phyloP scores from a whole-genome alignment of 2,888 invertebrate species.

The Isoperla grammatica region DNA sequence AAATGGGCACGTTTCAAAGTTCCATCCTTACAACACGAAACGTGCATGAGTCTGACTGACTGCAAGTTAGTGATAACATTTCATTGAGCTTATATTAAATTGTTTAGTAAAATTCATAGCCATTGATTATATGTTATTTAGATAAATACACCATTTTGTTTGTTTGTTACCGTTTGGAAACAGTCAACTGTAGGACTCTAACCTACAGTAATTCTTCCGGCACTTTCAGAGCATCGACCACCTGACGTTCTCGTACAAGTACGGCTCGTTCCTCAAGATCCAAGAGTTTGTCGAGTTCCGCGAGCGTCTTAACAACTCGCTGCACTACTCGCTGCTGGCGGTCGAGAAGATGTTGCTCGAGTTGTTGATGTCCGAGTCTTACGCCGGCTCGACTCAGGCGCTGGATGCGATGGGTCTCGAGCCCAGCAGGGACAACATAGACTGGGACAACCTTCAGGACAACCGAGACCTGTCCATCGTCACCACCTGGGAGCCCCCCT shows the following conservation, averaged over 20 bases:
- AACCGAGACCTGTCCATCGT: slow-evolving; percentile 73
- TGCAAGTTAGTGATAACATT: no score
- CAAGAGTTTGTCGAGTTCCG: slow-evolving; percentile 84
- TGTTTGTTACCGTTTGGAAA: no score
- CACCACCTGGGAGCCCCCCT: slow-evolving; percentile 56
- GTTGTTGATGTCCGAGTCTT: slow-evolving; percentile 48
- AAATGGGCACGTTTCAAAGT: no score
- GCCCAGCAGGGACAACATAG: slow-evolving; percentile 53
- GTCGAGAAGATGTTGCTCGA: slow-evolving; percentile 66
- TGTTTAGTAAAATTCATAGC: no score
- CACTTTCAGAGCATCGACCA: slow-evolving; percentile 75
- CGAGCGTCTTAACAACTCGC: slow-evolving; percentile 71
- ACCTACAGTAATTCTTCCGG: slow-evolving; percentile 14
- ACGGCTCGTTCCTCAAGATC: slow-evolving; percentile 88
- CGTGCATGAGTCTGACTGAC: no score
- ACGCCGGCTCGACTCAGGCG: slow-evolving; percentile 44
- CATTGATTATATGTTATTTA: no score
- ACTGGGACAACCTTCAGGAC: slow-evolving; percentile 57
- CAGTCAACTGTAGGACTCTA: no score
- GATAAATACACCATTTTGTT: no score
- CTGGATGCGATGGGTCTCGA: slow-evolving; percentile 55
- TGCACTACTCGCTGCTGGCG: slow-evolving; percentile 63
- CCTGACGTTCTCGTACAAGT: slow-evolving; percentile 87
- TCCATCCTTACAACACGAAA: no score
- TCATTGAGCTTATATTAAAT: no score